Evolutionary conservation across 2,113 vertebrate genomes (phyloP), one percentile per base, ranked within the genome.

Genomic region (Psettodes erumei): DNA sequence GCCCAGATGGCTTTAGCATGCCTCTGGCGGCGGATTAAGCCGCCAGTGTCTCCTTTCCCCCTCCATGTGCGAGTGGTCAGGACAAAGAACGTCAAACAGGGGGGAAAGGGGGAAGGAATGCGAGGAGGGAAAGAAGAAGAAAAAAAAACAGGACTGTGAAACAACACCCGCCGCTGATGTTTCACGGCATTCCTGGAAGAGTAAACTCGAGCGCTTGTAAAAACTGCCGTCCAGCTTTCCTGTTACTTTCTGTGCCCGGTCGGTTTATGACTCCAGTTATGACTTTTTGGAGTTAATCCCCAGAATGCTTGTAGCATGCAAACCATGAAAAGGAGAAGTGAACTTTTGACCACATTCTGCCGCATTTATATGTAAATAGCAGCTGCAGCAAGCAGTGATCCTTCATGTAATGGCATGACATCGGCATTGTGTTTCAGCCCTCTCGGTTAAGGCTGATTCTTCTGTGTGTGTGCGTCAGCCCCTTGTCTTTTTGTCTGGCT

Each of bases 1-100:
- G 82, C 86, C 87, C 92, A 92, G 92, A 90, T 92, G 90, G 85
- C 82, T 93, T 90, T 85, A 87, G 86, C 89, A 82, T 89, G 89
- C 89, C 83, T 89, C 88, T 88, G 88, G 90, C 87, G 15, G 80
- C 65, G 86, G 90, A 89, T 91, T 93, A 93, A 81, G 75, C 84
- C 38, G 62, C 83, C 79, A 90, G 91, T 89, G 89, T 91, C 90
- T 90, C 87, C 86, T 91, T 90, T 88, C 81, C 67, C 70, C 72
- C 85, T 82, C 79, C 90, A 88, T 92, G 89, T 91, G 89, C 89
- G 75, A 92, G 89, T 82, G 86, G 90, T 91, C 90, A 88, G 88
- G 86, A 93, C 90, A 93, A 92, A 93, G 89, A 90, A 82, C 83
- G 86, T 90, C 90, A 90, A 90, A 88, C 83, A 75, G 73, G 69